A percentile compares a stretch with the other conserved stretches of the same genome.
phyloP scores from a whole-genome alignment of 2,888 invertebrate genomes.

The Chironomus tentans region DNA sequence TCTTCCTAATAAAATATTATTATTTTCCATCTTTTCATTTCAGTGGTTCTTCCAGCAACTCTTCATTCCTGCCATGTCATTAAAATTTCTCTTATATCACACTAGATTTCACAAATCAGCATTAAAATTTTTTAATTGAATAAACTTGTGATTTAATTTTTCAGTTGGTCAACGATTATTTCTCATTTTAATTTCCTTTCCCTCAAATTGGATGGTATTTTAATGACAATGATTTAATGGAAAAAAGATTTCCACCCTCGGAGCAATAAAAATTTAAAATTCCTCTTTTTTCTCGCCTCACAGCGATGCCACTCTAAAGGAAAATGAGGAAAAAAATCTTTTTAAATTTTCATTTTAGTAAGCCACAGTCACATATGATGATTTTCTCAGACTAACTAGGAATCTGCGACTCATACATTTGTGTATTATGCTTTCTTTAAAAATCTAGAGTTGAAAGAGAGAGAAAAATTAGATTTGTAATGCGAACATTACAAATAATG shows the following conservation, averaged over 20 bases:
- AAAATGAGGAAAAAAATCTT: neutral
- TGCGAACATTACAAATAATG: neutral
- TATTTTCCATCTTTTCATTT: too few species aligned
- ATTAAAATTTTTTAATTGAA: conserved; percentile 18
- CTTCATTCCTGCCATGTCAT: neutral
- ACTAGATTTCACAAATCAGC: conserved; percentile 13
- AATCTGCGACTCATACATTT: neutral
- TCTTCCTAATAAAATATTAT: too few species aligned
- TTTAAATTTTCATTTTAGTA: neutral
- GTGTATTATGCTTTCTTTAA: neutral
- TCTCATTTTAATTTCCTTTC: neutral
- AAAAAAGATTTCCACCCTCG: too few species aligned
- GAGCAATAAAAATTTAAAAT: too few species aligned
- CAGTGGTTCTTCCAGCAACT: neutral
- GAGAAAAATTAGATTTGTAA: neutral
- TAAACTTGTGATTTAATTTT: conserved; percentile 12
- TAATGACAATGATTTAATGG: too few species aligned
- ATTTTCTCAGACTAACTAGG: conserved; percentile 2
- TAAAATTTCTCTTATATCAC: neutral
- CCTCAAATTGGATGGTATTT: neutral
- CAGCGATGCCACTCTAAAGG: too few species aligned
- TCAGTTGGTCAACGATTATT: conserved; percentile 6
- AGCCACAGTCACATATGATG: conserved; percentile 10
- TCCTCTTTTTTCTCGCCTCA: neutral
- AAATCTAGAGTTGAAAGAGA: neutral